Evolutionary conservation across 2,113 vertebrate genomes (phyloP).

Genomic region (Dryoscopus gambensis): DNA sequence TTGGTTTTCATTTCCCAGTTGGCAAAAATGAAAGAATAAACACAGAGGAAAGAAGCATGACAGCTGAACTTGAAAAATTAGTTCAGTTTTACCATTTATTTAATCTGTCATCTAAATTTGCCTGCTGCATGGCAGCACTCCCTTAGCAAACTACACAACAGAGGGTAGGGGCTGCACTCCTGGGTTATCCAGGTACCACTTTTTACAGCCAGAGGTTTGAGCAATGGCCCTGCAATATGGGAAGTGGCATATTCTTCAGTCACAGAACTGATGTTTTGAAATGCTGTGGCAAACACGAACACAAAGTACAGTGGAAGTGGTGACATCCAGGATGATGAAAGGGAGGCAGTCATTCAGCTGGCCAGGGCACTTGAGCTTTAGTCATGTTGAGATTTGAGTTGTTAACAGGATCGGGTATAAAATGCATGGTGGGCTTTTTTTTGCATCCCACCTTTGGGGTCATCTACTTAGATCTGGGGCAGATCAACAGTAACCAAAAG

Average conservation of each 20-base stretch:
- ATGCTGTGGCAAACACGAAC: neutral
- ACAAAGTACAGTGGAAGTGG: neutral
- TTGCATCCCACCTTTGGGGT: neutral
- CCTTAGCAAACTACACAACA: neutral
- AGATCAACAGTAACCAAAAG: neutral
- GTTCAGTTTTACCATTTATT: neutral
- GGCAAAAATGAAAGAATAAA: slow-evolving; percentile 51
- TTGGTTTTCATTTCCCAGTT: slow-evolving; percentile 44
- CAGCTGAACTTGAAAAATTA: neutral
- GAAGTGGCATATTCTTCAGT: neutral
- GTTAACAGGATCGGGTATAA: neutral
- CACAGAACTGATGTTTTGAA: neutral
- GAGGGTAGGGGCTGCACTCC: neutral
- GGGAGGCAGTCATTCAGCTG: neutral
- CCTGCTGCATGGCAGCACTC: neutral
- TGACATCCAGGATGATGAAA: neutral
- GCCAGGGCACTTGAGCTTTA: neutral
- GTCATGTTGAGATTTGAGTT: neutral
- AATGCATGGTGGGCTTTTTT: neutral
- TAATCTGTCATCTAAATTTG: neutral
- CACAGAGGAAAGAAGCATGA: neutral
- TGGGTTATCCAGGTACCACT: neutral
- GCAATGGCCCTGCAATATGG: fast-evolving
- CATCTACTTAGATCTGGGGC: neutral
- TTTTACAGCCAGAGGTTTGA: neutral